Evolutionary conservation across 2,113 vertebrate species (phyloP), one percentile per base, ranked within the genome.

Genomic region (Lanius ludovicianus): DNA sequence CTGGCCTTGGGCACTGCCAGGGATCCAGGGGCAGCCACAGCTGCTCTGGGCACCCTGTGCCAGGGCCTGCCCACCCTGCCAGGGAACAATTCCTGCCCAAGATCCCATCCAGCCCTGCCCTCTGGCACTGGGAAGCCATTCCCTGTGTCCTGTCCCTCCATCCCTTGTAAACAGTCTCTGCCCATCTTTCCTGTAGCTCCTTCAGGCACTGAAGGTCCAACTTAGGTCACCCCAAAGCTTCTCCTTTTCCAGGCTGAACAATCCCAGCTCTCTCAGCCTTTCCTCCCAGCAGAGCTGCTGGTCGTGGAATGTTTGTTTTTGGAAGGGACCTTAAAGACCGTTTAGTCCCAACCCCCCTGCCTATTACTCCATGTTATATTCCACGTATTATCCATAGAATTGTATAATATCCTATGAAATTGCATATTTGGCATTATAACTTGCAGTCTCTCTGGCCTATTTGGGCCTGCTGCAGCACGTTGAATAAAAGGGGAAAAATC

Each of bases 391-490:
- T 10, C 49, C n/a, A 8, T 2, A 9, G 28, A 17, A 41, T 14
- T 70, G 14, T 28, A 2, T 7, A 18, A n/a, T 15, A 2, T 3
- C 30, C 37, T 50, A 28, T 8, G 13, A 39, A 20, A 24, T 13
- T 24, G 2, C 5, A 6, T 4, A 4, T n/a, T 44, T 3, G 47
- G n/a, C 47, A 9, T n/a, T 18, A 1, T 3, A 47, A 35, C n/a
- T 6, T 6, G 3, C 7, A 18, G 0, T 31, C 21, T 22, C 50
- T 30, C 4, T 16, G 15, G 59, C 18, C 3, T 37, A 0, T 18
- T 11, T 2, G 15, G 80, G 20, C 2, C 3, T 70, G 83, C 82
- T 85, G 78, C 67, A 24, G 75, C 89, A 33, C 2, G 0, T 33
- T 24, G 25, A 16, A 4, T 60, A 25, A 64, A 42, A 85, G 33